Base-by-base conservation (phyloP, 2,797 vertebrate species). In the Euthynnus affinis region DNA sequence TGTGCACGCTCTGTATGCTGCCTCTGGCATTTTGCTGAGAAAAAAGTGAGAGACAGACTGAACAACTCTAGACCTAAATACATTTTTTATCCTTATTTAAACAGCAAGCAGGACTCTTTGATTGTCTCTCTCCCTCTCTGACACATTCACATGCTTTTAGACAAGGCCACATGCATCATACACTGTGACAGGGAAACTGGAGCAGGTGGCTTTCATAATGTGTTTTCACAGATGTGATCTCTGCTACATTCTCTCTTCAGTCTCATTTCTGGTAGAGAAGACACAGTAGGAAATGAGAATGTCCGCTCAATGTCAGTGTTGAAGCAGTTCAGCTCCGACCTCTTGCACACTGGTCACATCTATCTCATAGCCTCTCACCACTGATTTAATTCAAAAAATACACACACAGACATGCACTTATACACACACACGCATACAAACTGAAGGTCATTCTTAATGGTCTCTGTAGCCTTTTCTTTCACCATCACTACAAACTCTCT, bases 401-500 rank as follows among this genome's bases (percentile, higher is more conserved):
- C 17, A 9, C 25, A 56, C 13, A 27, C 55, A 25, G 27, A 53
- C 29, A 49, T 23, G 44, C 22, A 53, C 40, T 22, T 22, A 56
- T 42, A 61, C 32, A 65, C 29, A 66, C 55, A 75, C 52, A 40
- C n/a, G n/a, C 22, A 58, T 18, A 9, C 80, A 88, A 37, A 69
- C 80, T 74, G 82, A 91, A 92, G 91, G 90, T 90, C 82, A 84
- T 75, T 66, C 57, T 75, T 90, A 91, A 91, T 91, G 83, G 74
- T 87, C 71, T 88, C 83, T 57, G 51, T 80, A 78, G 76, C 60
- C 64, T 72, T 85, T 83, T 81, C 75, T 87, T 91, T 90, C 87
- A 89, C 82, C 71, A 72, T 87, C 74, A 66, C 66, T 34, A 22
- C 66, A 88, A 89, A 86, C 74, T 87, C 85, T 82, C 83, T 62